Evolutionary conservation across 2,888 invertebrate genomes (phyloP), one percentile per base, ranked within the genome.

Genomic region (Lasioglossum calceatum): DNA sequence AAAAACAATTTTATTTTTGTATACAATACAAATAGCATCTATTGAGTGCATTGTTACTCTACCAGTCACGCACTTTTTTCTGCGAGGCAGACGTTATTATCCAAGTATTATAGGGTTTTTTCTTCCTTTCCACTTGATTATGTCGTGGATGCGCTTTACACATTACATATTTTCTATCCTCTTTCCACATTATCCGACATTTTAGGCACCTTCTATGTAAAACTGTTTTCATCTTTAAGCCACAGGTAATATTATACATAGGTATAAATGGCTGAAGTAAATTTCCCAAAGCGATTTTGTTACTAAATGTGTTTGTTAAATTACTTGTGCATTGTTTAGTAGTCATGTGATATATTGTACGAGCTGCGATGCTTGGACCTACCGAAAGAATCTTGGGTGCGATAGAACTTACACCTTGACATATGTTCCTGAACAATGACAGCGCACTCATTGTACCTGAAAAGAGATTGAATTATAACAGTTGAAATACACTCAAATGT

Each of bases 71-170:
- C 73, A 94, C 86, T 92, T 95, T 96, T 1, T 96, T 96, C 94
- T 98, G 97, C 36, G 97, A 97, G 5, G 97, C 98, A 94, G 97
- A 97, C 1, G 98, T 97, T 83, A 98, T 93, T 83, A 98, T 97
- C 97, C 97, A 98, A 32, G 97, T 97, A 91, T 97, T 97, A 87
- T 96, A 96, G 19, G 97, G 97, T 88, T 96, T 96, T 83, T 97
- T 96, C 83, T 96, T 96, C 96, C 97, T 97, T 27, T 97, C 95
- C 97, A 97, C 97, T 95, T 98, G 98, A 93, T 98, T 98, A 93
- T 98, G 98, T 61, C 98, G 96, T 39, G 97, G 97, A 93, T 97
- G 97, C 47, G 97, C 97, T 81, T 97, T 97, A 91, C 98, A 98
- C 89, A 97, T 96, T 70, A 98, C 97, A 94, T 97, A 97, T 90